Evolutionary conservation across 2,797 vertebrate species (phyloP), one percentile per base, ranked within the genome.

Genomic region (Apogon talboti): DNA sequence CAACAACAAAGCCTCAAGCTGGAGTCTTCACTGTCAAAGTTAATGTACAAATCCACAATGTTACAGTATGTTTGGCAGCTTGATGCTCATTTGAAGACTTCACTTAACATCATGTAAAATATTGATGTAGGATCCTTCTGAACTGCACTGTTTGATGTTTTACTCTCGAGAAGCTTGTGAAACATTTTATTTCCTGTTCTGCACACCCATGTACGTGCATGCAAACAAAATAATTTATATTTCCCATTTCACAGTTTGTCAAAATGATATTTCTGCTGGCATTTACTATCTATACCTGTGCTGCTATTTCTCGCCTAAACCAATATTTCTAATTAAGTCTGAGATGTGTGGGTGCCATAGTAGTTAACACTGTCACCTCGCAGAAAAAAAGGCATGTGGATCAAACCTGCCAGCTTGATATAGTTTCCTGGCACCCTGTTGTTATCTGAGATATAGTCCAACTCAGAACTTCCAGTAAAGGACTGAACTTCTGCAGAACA

Each of bases 81-180:
- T 44, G 11, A 40, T 46, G 24, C 52, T 33, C 46, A 42, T 40
- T 13, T 42, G 11, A 10, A 41, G 1, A 37, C 28, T 38, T 49
- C 16, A 18, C 53, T 40, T 2, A 65, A 60, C 24, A 53, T 24
- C 9, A 0, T 44, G 2, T 55, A 10, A 61, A 61, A 38, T 40
- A 66, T 74, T 66, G 12, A 73, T 35, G 5, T 18, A 10, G 48
- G n/a, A 48, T 30, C 15, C 2, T 9, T 47, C 49, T 19, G n/a
- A 24, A 28, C 40, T 43, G 7, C 5, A 11, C 35, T 33, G 37
- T 14, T 28, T 38, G 28, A 37, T 45, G 19, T 14, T 19, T 62
- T 41, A 56, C 49, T 73, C 3, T 35, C 19, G 12, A 48, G 43
- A 44, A 43, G 35, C 15, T 28, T 28, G 24, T 49, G 5, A 18